These are phyloP conservation scores for Centropus bengalensis DNA, from an alignment of 2,113 vertebrate genomes.

Conservation along the genomic window DNA sequence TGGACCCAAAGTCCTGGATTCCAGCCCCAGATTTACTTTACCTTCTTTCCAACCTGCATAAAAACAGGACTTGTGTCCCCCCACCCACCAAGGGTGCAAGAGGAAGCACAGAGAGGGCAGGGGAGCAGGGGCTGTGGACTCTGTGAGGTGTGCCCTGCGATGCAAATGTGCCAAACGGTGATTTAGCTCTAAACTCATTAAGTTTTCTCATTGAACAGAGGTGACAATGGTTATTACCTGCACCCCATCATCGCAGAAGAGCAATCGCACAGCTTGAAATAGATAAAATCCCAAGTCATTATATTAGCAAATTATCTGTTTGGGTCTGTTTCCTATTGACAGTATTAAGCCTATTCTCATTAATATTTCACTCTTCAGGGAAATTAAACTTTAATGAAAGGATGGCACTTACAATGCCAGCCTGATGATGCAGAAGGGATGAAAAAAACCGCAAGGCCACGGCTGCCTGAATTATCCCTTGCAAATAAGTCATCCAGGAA, in stretches of 20 bases:
- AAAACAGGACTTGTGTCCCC: not conserved
- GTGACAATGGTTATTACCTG: not conserved
- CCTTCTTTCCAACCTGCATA: not conserved
- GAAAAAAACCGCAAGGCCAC: not conserved
- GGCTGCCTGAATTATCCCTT: not conserved
- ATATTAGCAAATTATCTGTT: slow-evolving; percentile 49
- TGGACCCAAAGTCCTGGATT: not conserved
- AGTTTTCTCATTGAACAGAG: not conserved
- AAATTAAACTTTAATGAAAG: slow-evolving; percentile 58
- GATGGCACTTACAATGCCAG: not conserved
- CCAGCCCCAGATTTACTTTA: not conserved
- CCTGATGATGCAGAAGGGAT: not conserved
- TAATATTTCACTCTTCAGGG: slow-evolving; percentile 52
- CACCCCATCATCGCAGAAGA: not conserved
- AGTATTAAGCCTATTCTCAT: slow-evolving; percentile 35
- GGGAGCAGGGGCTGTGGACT: not conserved
- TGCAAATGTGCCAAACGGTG: not conserved
- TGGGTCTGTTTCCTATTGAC: slow-evolving; percentile 51
- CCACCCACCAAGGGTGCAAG: not conserved
- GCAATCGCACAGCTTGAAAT: not conserved
- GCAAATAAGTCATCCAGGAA: slow-evolving; percentile 3
- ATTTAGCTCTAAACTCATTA: not conserved
- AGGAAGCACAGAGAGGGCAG: not conserved
- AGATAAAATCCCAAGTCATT: slow-evolving; percentile 41
- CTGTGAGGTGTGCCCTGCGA: rapidly evolving